phyloP scores from a whole-genome alignment of 2,797 vertebrate species.

The Numenius phaeopus region DNA sequence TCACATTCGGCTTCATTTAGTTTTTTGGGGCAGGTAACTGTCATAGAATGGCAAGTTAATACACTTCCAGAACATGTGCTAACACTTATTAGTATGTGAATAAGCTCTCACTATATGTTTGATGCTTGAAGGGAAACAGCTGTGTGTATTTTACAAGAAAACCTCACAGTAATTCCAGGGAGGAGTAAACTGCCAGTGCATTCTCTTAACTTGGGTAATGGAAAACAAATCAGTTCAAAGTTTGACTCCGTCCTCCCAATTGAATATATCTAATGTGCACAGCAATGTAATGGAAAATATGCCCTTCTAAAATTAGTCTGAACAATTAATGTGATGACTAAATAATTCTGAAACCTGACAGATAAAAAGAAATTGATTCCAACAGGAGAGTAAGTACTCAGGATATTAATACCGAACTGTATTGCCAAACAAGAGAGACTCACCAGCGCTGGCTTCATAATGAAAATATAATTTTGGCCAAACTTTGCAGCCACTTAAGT shows the following conservation, averaged over 20 bases:
- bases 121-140: neutral
- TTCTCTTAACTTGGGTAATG: conserved; percentile 9
- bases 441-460: neutral
- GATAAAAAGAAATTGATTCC: neutral
- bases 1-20: neutral
- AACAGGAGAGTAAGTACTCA: neutral
- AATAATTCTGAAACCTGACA: neutral
- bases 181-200: neutral
- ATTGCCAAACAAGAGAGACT: neutral
- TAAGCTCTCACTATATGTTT: neutral
- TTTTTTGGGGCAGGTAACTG: neutral
- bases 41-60: neutral
- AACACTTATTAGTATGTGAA: neutral
- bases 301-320: conserved; percentile 15
- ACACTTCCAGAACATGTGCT: neutral
- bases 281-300: conserved; percentile 3
- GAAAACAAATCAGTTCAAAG: conserved; percentile 23
- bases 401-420: neutral
- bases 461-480: neutral
- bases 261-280: neutral
- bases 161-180: neutral
- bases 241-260: neutral
- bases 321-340: conserved; percentile 34
- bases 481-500: neutral
- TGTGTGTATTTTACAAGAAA: neutral